phyloP scores from a whole-genome alignment of 2,797 vertebrate genomes.

The Hydrolagus colliei region DNA sequence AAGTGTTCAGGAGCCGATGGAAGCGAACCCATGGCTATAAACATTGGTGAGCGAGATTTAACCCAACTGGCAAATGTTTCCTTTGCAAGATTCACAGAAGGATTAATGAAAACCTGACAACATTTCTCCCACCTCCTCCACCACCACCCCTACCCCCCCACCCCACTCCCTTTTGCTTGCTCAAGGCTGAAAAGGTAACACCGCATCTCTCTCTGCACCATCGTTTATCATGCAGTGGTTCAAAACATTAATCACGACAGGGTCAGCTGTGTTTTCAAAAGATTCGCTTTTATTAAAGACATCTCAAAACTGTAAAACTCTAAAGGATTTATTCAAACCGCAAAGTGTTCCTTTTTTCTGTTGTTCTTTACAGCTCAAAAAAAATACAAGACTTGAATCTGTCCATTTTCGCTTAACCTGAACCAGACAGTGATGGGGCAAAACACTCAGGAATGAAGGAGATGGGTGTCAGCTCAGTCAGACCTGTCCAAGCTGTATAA shows the following conservation, averaged over 20 bases:
- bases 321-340: conserved; percentile 20
- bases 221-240: no score
- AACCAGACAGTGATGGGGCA: neutral
- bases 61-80: no score
- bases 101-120: no score
- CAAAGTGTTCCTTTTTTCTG: neutral
- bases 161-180: no score
- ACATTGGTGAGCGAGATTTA: no score
- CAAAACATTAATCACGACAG: neutral
- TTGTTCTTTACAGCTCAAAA: neutral
- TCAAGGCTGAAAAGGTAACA: no score
- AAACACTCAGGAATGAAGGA: neutral
- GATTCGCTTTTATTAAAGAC: conserved; percentile 27
- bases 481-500: neutral
- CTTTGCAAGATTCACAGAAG: no score
- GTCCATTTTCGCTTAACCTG: neutral
- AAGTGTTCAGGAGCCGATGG: no score
- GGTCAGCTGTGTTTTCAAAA: neutral
- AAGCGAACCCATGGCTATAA: no score
- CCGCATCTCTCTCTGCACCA: no score
- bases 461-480: neutral
- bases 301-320: conserved; percentile 20
- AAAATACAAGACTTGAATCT: neutral
- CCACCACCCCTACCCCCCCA: no score
- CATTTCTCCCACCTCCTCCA: no score